Evolutionary conservation across 2,888 invertebrate species (phyloP).

Genomic region (Tyria jacobaeae): DNA sequence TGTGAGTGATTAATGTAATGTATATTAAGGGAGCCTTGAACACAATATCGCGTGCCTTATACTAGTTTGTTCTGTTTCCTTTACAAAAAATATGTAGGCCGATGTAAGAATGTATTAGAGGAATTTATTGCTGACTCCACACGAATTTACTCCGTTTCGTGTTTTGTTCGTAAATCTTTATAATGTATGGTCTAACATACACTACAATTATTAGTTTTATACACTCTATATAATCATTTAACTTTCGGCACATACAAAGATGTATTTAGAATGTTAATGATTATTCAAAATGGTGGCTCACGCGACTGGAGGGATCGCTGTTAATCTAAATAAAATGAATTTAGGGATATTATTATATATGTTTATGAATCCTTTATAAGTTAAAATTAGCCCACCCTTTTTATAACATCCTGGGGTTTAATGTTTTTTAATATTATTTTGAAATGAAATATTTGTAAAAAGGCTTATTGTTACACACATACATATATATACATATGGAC

Average conservation of each 20-base stretch:
- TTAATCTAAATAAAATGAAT: constrained; percentile 63
- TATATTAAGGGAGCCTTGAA: constrained; percentile 38
- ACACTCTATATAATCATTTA: neutral
- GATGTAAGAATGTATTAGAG: constrained; percentile 37
- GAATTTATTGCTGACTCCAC: constrained; percentile 40
- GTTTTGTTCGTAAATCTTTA: constrained; percentile 23
- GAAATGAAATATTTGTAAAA: constrained; percentile 28
- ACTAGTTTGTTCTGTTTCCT: constrained; percentile 51
- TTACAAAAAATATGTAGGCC: constrained; percentile 47
- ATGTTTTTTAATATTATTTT: constrained; percentile 33
- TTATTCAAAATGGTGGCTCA: constrained; percentile 60
- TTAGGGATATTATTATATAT: constrained; percentile 47
- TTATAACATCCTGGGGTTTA: constrained; percentile 26
- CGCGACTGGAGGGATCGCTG: constrained; percentile 55
- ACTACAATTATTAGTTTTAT: neutral
- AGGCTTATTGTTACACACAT: too few species aligned
- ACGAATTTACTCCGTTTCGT: constrained; percentile 20
- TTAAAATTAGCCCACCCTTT: constrained; percentile 20
- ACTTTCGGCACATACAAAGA: too few species aligned
- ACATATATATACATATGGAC: too few species aligned
- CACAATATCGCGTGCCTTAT: constrained; percentile 52
- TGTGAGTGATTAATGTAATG: constrained; percentile 36
- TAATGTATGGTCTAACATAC: constrained; percentile 7
- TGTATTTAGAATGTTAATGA: constrained; percentile 14
- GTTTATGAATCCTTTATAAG: constrained; percentile 37